A percentile compares a stretch with the other conserved stretches of the same genome.
These are phyloP conservation scores for Ceratitis capitata DNA, from an alignment of 1,140 invertebrate species.

Conservation along the genomic window DNA sequence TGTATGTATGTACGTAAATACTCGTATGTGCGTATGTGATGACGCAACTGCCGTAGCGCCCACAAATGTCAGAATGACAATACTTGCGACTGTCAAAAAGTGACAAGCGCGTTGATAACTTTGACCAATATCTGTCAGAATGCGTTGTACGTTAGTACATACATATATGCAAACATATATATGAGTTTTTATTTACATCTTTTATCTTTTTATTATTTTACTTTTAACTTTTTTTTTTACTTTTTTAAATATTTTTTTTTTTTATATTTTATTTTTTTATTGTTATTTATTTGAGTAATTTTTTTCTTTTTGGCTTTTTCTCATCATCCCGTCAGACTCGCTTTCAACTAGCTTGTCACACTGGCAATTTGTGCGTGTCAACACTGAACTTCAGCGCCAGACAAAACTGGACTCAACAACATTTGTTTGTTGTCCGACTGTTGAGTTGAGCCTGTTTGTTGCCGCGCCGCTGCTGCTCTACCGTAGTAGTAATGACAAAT, in stretches of 20 bases:
- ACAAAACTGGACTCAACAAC: conserved; percentile 30
- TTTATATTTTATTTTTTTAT: not conserved
- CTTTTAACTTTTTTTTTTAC: too few relatives aligned
- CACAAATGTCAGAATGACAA: conserved; percentile 1
- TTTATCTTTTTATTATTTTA: not conserved
- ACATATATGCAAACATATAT: too few relatives aligned
- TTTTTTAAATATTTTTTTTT: not conserved
- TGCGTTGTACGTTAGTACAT: too few relatives aligned
- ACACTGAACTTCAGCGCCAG: conserved; percentile 17
- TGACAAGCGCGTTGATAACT: conserved; percentile 32
- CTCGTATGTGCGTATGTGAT: too few relatives aligned
- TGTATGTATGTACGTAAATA: not conserved
- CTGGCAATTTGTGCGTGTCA: conserved; percentile 26
- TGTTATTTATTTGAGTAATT: not conserved
- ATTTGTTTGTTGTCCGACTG: conserved; percentile 13
- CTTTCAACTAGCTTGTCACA: conserved; percentile 8
- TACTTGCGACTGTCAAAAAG: conserved; percentile 10
- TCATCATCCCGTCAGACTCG: not conserved
- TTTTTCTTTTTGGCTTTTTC: not conserved
- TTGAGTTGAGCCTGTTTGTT: not conserved
- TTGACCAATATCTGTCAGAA: conserved; percentile 42
- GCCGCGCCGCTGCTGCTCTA: not conserved
- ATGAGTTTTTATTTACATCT: not conserved
- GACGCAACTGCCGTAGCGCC: not conserved
- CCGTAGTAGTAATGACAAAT: conserved; percentile 24